These are phyloP conservation scores for Marmota flaviventris DNA, from an alignment of 2,113 vertebrate genomes.

Conservation along the genomic window DNA sequence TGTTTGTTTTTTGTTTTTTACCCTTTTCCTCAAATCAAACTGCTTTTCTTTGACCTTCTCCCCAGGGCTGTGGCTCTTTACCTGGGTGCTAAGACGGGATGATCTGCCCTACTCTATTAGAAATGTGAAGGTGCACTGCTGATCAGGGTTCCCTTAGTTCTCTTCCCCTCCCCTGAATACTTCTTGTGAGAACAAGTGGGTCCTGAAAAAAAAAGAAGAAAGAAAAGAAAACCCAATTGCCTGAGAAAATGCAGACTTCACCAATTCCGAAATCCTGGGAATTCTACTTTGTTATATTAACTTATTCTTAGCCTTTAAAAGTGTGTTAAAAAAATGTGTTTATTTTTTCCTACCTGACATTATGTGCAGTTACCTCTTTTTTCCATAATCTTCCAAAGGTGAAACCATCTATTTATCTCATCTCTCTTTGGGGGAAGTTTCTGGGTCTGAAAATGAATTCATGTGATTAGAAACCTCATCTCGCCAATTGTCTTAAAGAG, in stretches of 20 bases:
- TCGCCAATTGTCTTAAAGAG: neutral
- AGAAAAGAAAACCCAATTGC: neutral
- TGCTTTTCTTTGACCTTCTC: neutral
- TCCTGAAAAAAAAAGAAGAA: neutral
- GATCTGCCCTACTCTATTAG: neutral
- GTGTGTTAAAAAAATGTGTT: neutral
- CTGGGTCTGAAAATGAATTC: slow-evolving; percentile 42
- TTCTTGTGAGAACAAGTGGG: neutral
- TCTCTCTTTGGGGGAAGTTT: neutral
- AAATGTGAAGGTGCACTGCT: neutral
- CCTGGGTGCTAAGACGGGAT: neutral
- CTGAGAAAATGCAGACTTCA: neutral
- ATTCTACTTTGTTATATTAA: slow-evolving; percentile 34
- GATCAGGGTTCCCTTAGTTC: neutral
- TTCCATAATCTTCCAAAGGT: slow-evolving; percentile 18
- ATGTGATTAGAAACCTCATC: neutral
- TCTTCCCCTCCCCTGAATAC: neutral
- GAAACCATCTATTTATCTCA: neutral
- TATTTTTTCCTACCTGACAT: slow-evolving; percentile 35
- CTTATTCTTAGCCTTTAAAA: slow-evolving; percentile 17
- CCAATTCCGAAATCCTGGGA: neutral
- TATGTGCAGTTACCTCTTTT: neutral
- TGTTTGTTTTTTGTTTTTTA: neutral
- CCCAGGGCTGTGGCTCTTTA: neutral
- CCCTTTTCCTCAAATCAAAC: neutral